Evolutionary conservation across 2,888 invertebrate species (phyloP).

Genomic region (Caenorhabditis sp.): DNA sequence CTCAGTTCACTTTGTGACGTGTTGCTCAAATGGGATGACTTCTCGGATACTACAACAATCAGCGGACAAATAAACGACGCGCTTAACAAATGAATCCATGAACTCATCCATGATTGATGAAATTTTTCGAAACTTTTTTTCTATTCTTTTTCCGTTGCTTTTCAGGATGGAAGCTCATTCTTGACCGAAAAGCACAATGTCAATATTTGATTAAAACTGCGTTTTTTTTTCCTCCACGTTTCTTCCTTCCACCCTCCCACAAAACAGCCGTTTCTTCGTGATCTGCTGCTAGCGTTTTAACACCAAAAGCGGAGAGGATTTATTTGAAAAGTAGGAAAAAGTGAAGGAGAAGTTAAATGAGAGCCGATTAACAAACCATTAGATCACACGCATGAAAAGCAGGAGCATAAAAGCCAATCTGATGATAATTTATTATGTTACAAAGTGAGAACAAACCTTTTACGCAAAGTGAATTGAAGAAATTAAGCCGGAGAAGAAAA

Average conservation of each 20-base stretch:
- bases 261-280: constrained; percentile 56
- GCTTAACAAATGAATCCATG: constrained; percentile 23
- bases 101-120: constrained; percentile 6
- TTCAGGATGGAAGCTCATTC: constrained; percentile 43
- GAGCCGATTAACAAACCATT: constrained; percentile 31
- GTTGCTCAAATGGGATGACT: constrained; percentile 45
- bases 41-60: constrained; percentile 8
- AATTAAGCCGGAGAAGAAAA: constrained; percentile 6
- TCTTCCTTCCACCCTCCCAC: constrained; percentile 6
- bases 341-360: constrained; percentile 18
- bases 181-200: constrained; percentile 62
- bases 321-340: constrained; percentile 22
- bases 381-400: constrained; percentile 64
- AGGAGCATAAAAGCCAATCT: constrained; percentile 47
- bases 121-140: constrained; percentile 13
- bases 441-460: constrained; percentile 24
- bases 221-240: constrained; percentile 10
- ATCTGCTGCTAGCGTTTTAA: constrained; percentile 38
- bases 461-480: not conserved
- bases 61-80: constrained; percentile 44
- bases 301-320: constrained; percentile 58
- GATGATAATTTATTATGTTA: constrained; percentile 53
- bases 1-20: constrained; percentile 39
- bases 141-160: constrained; percentile 1
- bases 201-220: constrained; percentile 67